Conservation (phyloP, 2,113 vertebrate genomes). For the Chaetops frenatus region DNA sequence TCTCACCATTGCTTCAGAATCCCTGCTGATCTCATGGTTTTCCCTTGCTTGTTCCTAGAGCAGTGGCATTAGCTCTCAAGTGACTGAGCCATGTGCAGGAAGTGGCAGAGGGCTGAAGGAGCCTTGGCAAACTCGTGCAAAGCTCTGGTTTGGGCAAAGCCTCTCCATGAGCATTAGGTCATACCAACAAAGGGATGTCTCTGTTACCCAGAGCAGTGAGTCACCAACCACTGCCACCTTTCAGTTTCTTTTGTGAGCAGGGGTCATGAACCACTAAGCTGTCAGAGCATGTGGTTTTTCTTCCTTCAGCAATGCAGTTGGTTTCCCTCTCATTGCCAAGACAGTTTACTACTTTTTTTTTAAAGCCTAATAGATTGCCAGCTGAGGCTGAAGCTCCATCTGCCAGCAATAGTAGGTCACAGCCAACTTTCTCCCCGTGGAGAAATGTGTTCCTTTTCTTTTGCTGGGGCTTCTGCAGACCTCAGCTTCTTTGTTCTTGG, state of each 20-base stretch:
- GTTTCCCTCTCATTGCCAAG: constrained; percentile 31
- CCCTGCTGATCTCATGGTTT: neutral
- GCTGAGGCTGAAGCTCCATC: constrained; percentile 39
- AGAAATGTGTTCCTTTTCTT: constrained; percentile 1
- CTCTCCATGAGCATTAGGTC: constrained; percentile 1
- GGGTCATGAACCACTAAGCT: neutral
- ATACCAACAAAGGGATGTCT: neutral
- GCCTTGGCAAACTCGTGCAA: neutral
- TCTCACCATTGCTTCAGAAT: neutral
- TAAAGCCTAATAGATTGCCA: constrained; percentile 30
- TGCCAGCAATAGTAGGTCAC: constrained; percentile 28
- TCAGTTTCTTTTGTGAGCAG: neutral
- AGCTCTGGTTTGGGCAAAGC: neutral
- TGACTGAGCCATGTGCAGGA: neutral
- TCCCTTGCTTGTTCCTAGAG: neutral
- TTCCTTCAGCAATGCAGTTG: neutral
- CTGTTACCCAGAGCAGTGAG: neutral
- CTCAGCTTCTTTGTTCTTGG: constrained; percentile 1
- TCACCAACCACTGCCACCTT: constrained; percentile 4
- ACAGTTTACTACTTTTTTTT: constrained; percentile 25
- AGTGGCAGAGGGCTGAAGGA: neutral
- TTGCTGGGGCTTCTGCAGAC: neutral
- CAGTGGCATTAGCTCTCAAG: neutral
- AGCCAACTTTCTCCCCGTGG: constrained; percentile 14
- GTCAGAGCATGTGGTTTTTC: neutral